phyloP scores from a whole-genome alignment of 2,797 vertebrate species.

The Smutsia gigantea region DNA sequence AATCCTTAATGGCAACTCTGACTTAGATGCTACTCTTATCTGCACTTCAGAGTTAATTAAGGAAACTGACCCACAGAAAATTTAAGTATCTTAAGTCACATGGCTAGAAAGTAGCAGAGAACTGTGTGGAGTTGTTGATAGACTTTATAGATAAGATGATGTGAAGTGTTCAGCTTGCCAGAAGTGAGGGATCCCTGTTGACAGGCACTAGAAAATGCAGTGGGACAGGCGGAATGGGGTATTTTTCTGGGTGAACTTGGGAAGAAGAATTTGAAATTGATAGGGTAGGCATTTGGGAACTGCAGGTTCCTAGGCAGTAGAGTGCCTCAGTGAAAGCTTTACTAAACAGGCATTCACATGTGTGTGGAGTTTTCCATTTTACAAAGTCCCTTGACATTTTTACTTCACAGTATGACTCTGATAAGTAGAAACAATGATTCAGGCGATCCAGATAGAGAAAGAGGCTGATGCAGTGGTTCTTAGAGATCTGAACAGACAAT shows the following conservation, averaged over 20 bases:
- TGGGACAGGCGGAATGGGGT: neutral
- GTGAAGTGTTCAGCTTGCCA: neutral
- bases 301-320: neutral
- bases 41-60: neutral
- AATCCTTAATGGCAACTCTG: neutral
- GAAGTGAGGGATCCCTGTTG: neutral
- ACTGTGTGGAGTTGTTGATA: neutral
- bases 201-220: neutral
- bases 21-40: neutral
- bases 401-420: neutral
- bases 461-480: neutral
- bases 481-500: neutral
- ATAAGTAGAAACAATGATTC: neutral
- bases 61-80: neutral
- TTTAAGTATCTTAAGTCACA: neutral
- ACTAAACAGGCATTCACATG: neutral
- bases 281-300: neutral
- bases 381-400: neutral
- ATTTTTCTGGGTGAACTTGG: neutral
- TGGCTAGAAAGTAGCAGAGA: neutral
- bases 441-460: neutral
- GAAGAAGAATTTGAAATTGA: neutral
- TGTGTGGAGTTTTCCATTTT: neutral
- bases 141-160: neutral
- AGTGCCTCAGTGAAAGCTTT: neutral